These are phyloP conservation scores for Pangasius mekongensis DNA, from an alignment of 2,797 vertebrate species.

Conservation along the genomic window DNA sequence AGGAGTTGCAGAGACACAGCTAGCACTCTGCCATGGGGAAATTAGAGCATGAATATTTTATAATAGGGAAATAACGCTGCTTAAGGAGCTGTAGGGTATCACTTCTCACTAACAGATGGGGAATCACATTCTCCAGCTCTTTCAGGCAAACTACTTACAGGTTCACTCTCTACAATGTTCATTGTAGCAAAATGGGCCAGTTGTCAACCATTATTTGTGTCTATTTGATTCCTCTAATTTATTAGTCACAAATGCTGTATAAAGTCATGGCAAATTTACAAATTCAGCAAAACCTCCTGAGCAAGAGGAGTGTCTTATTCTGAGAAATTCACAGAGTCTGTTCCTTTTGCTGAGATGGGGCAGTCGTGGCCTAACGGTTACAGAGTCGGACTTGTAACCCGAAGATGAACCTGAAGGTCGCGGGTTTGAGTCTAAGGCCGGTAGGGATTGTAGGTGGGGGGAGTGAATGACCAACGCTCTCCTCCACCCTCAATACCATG, in stretches of 20 bases:
- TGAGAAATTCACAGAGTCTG: background rate
- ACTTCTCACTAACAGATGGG: background rate
- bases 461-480: too few relatives aligned
- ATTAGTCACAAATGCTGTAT: background rate
- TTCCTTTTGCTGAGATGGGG: background rate
- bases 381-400: too few relatives aligned
- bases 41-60: constrained; percentile 10
- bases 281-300: background rate
- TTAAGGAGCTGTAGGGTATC: constrained; percentile 3
- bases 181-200: background rate
- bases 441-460: too few relatives aligned
- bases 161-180: background rate
- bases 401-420: too few relatives aligned
- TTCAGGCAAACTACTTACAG: background rate
- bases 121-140: background rate
- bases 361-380: too few relatives aligned
- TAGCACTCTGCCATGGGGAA: background rate
- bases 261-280: background rate
- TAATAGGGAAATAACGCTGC: background rate
- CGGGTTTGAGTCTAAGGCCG: too few relatives aligned
- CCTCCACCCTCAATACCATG: too few relatives aligned
- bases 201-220: background rate
- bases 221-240: background rate
- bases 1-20: background rate
- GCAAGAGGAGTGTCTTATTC: background rate